phyloP scores from a whole-genome alignment of 2,888 invertebrate genomes.

The Odontocolon sp. region DNA sequence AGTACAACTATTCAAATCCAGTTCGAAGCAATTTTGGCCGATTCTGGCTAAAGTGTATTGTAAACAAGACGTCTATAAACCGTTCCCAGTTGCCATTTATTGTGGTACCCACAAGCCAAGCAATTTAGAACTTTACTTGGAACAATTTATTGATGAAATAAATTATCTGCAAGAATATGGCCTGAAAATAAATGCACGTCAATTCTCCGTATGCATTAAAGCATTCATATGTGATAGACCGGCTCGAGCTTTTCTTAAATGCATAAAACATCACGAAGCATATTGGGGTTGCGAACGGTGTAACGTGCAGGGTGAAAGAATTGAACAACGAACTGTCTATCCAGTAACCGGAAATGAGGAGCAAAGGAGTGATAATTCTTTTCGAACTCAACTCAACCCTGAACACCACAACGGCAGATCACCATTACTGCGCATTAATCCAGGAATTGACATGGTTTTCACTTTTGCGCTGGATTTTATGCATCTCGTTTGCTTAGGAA shows the following conservation, averaged over 20 bases:
- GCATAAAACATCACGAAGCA: slow-evolving; percentile 7
- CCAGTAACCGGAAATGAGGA: neutral
- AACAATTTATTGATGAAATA: slow-evolving; percentile 34
- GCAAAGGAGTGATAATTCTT: slow-evolving; percentile 4
- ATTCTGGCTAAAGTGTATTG: slow-evolving; percentile 26
- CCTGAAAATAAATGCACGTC: neutral
- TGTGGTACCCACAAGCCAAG: slow-evolving; percentile 32
- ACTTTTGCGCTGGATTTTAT: slow-evolving; percentile 15
- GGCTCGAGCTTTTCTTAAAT: slow-evolving; percentile 12
- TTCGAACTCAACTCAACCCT: slow-evolving; percentile 6
- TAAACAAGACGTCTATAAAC: slow-evolving; percentile 11
- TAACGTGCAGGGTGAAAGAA: slow-evolving; percentile 3
- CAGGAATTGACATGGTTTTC: slow-evolving; percentile 3
- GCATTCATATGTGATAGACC: slow-evolving; percentile 26
- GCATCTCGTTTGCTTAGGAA: slow-evolving; percentile 24
- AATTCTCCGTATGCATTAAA: neutral
- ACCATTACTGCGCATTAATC: neutral
- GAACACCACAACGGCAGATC: slow-evolving; percentile 28
- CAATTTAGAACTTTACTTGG: slow-evolving; percentile 13
- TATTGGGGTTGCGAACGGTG: slow-evolving; percentile 29
- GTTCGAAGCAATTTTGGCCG: slow-evolving; percentile 41
- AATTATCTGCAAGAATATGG: neutral
- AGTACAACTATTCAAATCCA: slow-evolving; percentile 24
- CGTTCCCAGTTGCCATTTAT: slow-evolving; percentile 35
- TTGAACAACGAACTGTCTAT: slow-evolving; percentile 16